Base-by-base conservation (phyloP, 1,140 invertebrate species). In the Uloborus diversus region DNA sequence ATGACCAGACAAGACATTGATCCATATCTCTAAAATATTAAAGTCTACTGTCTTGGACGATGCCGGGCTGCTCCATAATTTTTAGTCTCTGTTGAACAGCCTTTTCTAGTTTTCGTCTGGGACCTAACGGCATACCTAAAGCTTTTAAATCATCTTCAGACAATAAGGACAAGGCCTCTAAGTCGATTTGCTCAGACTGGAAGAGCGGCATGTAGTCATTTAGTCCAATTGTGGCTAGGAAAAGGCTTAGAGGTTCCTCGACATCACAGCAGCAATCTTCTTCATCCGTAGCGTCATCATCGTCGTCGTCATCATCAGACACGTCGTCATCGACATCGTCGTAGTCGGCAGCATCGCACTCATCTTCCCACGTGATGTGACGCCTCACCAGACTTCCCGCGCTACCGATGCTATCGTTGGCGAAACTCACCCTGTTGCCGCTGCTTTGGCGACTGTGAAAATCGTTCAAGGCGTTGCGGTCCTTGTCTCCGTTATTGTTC, bases 181-280 rank as follows among this genome's bases (percentile, higher is more conserved):
- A 87, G 88, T 98, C 96, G 33, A 98, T 95, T 86, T 96, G 93
- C 85, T 98, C 95, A 64, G 92, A 91, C 53, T 93, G 90, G 83
- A 99, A 95, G 81, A 89, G 89, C 78, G 88, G 88, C 83, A 92
- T 87, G 84, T 93, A 95, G 80, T 94, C 91, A 0, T 89, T 88
- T 0, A 96, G 86, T 1, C 93, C 93, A 87, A 91, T 91, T 0
- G 94, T 93, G 13, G 92, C 92, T 20, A 99, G 88, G 86, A 98
- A 98, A 17, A 81, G 14, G 23, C 64, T 61, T 1, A 81, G 33
- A 0, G 65, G 73, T 20, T 79, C 37, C 0, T 13, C 30, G 9
- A 2, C 14, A 1, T 33, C 28, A 3, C 49, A 30, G 1, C 33
- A 32, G 27, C 69, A 57, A 2, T 62, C 37, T 1, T 62, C 33